Base-by-base conservation (phyloP, 2,797 vertebrate species). In the Enteromius thamalakanensis region DNA sequence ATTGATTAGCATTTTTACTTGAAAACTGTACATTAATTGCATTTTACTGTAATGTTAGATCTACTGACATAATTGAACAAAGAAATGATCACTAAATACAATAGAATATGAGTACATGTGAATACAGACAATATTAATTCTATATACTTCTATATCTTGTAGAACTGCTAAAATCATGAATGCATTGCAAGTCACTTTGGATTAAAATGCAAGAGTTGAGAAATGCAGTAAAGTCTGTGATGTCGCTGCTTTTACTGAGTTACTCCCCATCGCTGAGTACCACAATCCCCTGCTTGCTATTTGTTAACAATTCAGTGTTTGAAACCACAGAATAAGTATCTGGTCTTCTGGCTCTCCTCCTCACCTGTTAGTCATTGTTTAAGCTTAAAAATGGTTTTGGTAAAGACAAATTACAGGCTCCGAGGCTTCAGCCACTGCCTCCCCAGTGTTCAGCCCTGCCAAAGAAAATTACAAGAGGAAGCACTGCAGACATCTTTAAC, bases 331-430 rank as follows among this genome's bases (percentile, higher is more conserved):
- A 4, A 67, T 47, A 68, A 40, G 9, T 53, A 55, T 69, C 32
- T 79, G 42, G 64, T 75, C 74, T 71, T 29, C 68, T 62, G 69
- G 29, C 45, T 64, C n/a, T 87, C 62, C 64, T 87, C 67, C 64
- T 87, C 65, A 87, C 87, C 78, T 88, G 75, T 80, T 76, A 87
- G 17, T 84, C 67, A 86, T 72, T 85, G 42, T 85, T 85, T 70
- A 49, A 80, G 70, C 80, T 85, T 51, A 83, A 80, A 81, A 81
- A 67, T 32, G 42, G 42, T 82, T 87, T 84, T 82, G 86, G 75
- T 83, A 72, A 70, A 74, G 80, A 60, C 69, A 89, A 89, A 88
- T 89, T 55, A 88, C 83, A 88, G 83, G 82, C 37, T 87, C 80
- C 2, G 23, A 80, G 69, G 37, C 76, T 81, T 71, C 69, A 62